Base-by-base conservation (phyloP, 1,140 invertebrate genomes). In the Oryctes rhinoceros region DNA sequence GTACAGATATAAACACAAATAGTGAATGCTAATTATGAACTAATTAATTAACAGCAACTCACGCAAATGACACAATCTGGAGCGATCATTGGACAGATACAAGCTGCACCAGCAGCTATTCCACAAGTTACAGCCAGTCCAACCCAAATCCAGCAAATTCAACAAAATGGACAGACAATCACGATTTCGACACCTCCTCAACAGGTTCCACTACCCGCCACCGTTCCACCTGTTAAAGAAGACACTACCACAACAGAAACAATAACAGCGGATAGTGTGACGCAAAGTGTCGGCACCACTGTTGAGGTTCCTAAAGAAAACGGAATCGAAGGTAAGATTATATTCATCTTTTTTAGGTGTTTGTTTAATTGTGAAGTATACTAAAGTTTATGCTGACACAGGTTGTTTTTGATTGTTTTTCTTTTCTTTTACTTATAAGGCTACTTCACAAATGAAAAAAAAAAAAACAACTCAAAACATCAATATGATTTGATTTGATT, bases 61-160 rank as follows among this genome's bases (percentile, higher is more conserved):
- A 85, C 84, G n/a, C 87, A 89, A 24, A 89, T 90, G 87, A 86
- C 87, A 4, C 88, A 88, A 77, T 84, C 88, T 5, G 89, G 89
- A 1, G 86, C 89, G 1, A 86, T 90, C 24, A 88, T 90, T 35
- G 86, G 89, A n/a, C 90, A 89, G 80, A 83, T 88, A 71, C 81
- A 83, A 85, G 83, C 86, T 75, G 86, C 88, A 30, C 88, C 88
- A 82, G 80, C 81, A 10, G 65, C 82, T 11, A 83, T 86, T 20
- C 71, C 83, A 0, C 86, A 85, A 81, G 86, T 87, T 1, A 79
- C 85, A 3, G 78, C 83, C 10, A 85, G 81, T 75, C 82, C 82
- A 9, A 82, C 80, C 78, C 89, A 90, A 83, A 86, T 90, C 0
- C 88, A 87, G 79, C 89, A 88, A 79, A 83, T 87, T 0, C 89